Conservation (phyloP, 2,113 vertebrate genomes). For the Leucosticte australis region DNA sequence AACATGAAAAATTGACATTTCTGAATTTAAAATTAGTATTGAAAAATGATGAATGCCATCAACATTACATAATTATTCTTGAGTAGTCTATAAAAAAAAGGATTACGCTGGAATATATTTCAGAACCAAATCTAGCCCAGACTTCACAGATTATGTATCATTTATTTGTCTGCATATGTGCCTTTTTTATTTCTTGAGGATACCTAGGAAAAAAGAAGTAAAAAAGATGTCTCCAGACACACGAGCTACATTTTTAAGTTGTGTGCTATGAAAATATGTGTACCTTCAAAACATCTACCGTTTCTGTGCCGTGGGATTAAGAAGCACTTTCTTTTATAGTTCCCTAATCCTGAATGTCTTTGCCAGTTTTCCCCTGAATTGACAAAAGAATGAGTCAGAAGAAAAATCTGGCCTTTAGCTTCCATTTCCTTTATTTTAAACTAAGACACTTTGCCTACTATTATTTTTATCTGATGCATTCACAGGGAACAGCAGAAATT, state of each 20-base stretch:
- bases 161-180: neutral
- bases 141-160: neutral
- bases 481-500: neutral
- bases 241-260: neutral
- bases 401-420: neutral
- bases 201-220: neutral
- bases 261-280: neutral
- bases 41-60: neutral
- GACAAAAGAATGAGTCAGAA: neutral
- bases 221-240: neutral
- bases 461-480: neutral
- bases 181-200: neutral
- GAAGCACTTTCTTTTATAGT: neutral
- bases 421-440: neutral
- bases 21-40: neutral
- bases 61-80: neutral
- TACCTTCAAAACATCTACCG: neutral
- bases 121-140: neutral
- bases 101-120: neutral
- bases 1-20: neutral
- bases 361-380: neutral
- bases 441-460: neutral
- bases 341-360: neutral
- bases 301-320: neutral
- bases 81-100: neutral